A percentile compares a stretch with the other conserved stretches of the same genome.
Conservation (phyloP, 2,797 vertebrate genomes). For the Pseudomugil tenellus region DNA sequence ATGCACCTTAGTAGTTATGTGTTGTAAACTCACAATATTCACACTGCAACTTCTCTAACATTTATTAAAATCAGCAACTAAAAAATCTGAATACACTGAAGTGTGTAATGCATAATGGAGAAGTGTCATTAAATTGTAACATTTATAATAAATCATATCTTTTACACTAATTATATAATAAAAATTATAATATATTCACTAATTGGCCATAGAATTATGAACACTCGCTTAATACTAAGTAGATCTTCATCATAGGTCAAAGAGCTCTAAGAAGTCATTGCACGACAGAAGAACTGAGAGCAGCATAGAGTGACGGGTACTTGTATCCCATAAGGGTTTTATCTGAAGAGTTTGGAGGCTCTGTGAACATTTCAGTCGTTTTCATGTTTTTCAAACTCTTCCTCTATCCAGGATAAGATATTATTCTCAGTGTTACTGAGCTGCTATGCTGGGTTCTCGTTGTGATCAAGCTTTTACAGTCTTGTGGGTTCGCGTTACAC, state of each 20-base stretch:
- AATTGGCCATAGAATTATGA: background rate
- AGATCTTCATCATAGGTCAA: too few species aligned
- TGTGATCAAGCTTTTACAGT: too few species aligned
- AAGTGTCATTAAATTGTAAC: background rate
- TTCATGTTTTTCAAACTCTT: too few species aligned
- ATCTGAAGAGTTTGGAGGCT: background rate
- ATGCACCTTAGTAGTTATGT: background rate
- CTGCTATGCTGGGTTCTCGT: too few species aligned
- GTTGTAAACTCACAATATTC: background rate
- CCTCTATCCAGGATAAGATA: too few species aligned
- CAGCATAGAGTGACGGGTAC: background rate
- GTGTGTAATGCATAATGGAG: background rate
- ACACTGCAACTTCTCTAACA: background rate
- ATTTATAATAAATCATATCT: too few species aligned
- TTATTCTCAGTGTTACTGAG: too few species aligned
- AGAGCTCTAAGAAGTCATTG: background rate
- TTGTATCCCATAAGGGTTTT: background rate
- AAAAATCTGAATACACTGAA: background rate
- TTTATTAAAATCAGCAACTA: background rate
- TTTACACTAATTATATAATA: too few species aligned
- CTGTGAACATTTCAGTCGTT: background rate
- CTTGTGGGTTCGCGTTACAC: too few species aligned
- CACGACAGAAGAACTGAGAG: too few species aligned
- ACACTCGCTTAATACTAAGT: background rate
- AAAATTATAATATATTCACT: background rate